These are phyloP conservation scores for Catharus ustulatus DNA, from an alignment of 2,797 vertebrate genomes.

Conservation along the genomic window DNA sequence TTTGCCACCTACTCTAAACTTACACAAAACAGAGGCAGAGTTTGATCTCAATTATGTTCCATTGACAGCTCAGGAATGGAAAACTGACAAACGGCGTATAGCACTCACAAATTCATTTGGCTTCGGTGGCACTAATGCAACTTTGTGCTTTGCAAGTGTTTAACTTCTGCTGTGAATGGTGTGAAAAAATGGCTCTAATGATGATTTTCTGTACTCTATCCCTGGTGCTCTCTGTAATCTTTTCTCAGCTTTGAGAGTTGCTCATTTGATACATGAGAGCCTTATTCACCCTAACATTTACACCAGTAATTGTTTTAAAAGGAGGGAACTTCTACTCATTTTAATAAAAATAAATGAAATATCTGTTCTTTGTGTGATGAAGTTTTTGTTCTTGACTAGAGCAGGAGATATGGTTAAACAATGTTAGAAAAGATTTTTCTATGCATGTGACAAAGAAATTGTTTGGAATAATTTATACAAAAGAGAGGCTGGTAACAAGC, in stretches of 20 bases:
- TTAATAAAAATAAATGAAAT: not conserved
- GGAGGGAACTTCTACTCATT: not conserved
- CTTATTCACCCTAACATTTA: not conserved
- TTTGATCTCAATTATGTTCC: constrained; percentile 95
- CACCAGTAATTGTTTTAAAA: not conserved
- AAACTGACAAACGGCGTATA: constrained; percentile 74
- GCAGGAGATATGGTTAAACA: not conserved
- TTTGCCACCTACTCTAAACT: constrained; percentile 93
- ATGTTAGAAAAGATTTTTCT: not conserved
- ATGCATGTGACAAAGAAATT: not conserved
- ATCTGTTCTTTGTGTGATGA: not conserved
- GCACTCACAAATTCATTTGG: constrained; percentile 96
- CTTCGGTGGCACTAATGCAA: constrained; percentile 95
- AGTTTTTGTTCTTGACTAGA: not conserved
- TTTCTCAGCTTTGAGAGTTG: not conserved
- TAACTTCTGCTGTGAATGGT: not conserved
- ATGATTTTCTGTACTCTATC: not conserved
- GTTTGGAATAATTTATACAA: not conserved
- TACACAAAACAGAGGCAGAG: constrained; percentile 87
- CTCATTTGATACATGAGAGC: not conserved
- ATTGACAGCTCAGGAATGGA: constrained; percentile 86
- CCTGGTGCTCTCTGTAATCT: not conserved
- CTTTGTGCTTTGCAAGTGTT: constrained; percentile 84
- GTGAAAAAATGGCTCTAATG: not conserved
- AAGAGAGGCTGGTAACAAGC: not conserved